phyloP scores from a whole-genome alignment of 1,140 invertebrate species.

The Probaryconus sp. region DNA sequence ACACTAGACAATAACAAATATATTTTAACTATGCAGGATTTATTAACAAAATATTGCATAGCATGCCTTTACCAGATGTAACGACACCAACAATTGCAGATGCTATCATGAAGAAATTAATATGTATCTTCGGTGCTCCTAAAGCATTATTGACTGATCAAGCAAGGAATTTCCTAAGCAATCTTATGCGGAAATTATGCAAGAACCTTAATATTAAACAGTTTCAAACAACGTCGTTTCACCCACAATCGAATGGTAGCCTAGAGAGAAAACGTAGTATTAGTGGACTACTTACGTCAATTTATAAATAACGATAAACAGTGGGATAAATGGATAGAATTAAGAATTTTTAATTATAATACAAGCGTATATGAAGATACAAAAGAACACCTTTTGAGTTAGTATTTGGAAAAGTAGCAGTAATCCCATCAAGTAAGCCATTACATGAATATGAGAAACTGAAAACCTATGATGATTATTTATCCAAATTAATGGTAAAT shows the following conservation, averaged over 20 bases:
- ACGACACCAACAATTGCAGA: conserved; percentile 42
- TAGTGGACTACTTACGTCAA: conserved; percentile 57
- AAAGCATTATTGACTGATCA: conserved; percentile 65
- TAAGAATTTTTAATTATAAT: conserved; percentile 34
- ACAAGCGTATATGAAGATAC: conserved; percentile 61
- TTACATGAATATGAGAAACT: too few relatives aligned
- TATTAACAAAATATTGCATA: conserved; percentile 62
- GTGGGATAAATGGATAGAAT: conserved; percentile 68
- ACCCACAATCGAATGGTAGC: conserved; percentile 69
- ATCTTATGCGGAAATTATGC: neutral
- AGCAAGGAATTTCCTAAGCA: too few relatives aligned
- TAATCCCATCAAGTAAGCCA: too few relatives aligned
- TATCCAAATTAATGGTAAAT: too few relatives aligned
- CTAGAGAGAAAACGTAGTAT: conserved; percentile 69
- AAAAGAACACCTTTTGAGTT: conserved; percentile 41
- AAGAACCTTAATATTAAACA: too few relatives aligned
- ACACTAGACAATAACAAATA: conserved; percentile 41
- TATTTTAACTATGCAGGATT: too few relatives aligned
- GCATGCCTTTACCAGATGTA: conserved; percentile 38
- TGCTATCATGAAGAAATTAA: neutral
- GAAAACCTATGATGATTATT: conserved; percentile 12
- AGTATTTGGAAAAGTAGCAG: conserved; percentile 5
- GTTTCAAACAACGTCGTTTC: conserved; percentile 68
- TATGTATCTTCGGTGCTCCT: too few relatives aligned
- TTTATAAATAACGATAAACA: conserved; percentile 56